Conservation (phyloP, 2,113 vertebrate genomes). For the Vimba vimba region DNA sequence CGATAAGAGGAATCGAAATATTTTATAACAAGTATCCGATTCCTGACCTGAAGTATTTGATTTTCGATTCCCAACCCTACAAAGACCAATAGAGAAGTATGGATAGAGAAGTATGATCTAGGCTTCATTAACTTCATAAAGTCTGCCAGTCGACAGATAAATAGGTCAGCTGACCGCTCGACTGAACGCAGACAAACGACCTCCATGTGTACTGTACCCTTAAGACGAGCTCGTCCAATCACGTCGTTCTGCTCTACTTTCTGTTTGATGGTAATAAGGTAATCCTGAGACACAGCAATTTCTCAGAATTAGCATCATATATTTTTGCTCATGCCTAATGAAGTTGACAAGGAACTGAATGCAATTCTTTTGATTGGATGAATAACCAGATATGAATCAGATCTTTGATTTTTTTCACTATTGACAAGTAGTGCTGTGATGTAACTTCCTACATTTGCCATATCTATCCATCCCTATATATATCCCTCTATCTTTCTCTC, state of each 20-base stretch:
- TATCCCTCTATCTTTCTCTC: too few relatives aligned
- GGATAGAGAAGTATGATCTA: neutral
- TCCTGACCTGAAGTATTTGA: too few relatives aligned
- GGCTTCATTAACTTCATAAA: conserved; percentile 35
- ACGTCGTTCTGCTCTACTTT: neutral
- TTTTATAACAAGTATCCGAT: too few relatives aligned
- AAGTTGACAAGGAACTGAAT: neutral
- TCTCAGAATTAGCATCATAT: neutral
- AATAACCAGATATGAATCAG: neutral
- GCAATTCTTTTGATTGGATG: neutral
- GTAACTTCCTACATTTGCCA: too few relatives aligned
- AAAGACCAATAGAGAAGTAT: neutral
- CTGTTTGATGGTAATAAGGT: neutral
- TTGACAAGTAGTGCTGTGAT: too few relatives aligned
- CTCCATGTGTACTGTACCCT: too few relatives aligned
- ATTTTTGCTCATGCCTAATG: neutral
- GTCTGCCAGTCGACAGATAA: conserved; percentile 48
- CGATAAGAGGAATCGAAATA: too few relatives aligned
- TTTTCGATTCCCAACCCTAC: too few relatives aligned
- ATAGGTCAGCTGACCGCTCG: conserved; percentile 54
- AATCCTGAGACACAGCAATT: neutral
- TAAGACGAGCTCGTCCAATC: neutral
- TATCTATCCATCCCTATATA: too few relatives aligned
- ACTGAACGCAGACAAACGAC: conserved; percentile 37
- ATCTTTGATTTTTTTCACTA: neutral